Conservation (phyloP, 64 coral and sea anemone species). For the Pocillopora verrucosa region DNA sequence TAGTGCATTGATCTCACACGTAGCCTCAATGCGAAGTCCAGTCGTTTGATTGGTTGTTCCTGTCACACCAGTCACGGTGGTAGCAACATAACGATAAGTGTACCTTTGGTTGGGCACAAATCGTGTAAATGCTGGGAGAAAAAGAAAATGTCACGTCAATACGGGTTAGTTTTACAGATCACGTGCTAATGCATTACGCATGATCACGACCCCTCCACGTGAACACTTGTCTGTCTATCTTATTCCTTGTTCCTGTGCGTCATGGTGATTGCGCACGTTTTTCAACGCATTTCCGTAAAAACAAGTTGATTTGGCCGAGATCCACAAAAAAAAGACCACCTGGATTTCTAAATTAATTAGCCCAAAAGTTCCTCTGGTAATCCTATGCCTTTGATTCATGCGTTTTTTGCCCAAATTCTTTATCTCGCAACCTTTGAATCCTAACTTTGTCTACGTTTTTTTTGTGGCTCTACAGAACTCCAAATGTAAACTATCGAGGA, state of each 20-base stretch:
- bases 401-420: too few species aligned
- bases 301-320: background rate
- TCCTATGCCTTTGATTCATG: too few species aligned
- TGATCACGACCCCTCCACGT: background rate
- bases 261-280: background rate
- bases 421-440: too few species aligned
- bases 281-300: background rate
- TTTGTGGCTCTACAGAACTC: too few species aligned
- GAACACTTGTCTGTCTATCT: background rate
- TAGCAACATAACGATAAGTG: conserved; percentile 74
- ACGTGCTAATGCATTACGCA: background rate
- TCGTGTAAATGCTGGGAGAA: background rate
- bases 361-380: too few species aligned
- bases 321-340: background rate
- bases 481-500: too few species aligned
- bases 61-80: conserved; percentile 49
- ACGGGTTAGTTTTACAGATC: background rate
- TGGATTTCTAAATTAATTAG: background rate
- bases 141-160: background rate
- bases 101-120: conserved; percentile 60
- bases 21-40: conserved; percentile 56
- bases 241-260: background rate
- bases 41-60: conserved; percentile 63
- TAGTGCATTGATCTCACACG: conserved; percentile 30
- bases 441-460: too few species aligned